Conservation (phyloP, 1,140 invertebrate genomes). For the Orius laevigatus region DNA sequence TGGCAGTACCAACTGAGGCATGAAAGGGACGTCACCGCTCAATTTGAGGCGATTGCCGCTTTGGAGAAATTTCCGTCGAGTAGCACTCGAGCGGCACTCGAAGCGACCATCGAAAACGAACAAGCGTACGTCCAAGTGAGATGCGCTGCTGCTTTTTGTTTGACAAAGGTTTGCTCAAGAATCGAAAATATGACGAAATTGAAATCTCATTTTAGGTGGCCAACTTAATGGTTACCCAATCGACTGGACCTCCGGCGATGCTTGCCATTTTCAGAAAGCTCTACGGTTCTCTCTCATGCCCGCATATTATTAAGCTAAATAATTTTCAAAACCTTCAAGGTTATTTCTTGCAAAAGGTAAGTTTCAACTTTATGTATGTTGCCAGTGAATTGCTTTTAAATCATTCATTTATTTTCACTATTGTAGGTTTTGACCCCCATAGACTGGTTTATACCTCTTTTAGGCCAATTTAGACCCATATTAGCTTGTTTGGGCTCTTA, state of each 20-base stretch:
- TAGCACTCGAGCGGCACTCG: constrained; percentile 63
- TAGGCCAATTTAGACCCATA: too few species aligned
- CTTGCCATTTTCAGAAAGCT: constrained; percentile 85
- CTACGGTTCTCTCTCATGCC: constrained; percentile 88
- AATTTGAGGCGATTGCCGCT: constrained; percentile 78
- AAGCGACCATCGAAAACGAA: constrained; percentile 87
- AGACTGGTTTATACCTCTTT: too few species aligned
- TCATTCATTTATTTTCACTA: too few species aligned
- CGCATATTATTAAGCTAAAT: constrained; percentile 85
- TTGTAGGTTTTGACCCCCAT: too few species aligned
- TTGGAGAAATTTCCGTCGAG: constrained; percentile 75
- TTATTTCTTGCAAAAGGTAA: constrained; percentile 86
- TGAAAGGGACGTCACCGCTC: constrained; percentile 91
- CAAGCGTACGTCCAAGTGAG: constrained; percentile 75
- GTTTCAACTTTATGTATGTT: too few species aligned
- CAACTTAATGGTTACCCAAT: constrained; percentile 84
- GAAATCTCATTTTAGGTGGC: constrained; percentile 56
- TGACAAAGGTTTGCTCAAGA: constrained; percentile 53
- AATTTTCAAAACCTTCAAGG: constrained; percentile 93
- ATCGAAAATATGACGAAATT: too few species aligned
- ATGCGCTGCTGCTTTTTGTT: constrained; percentile 70
- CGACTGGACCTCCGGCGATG: constrained; percentile 95
- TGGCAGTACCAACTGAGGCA: constrained; percentile 97
- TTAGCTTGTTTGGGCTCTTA: too few species aligned
- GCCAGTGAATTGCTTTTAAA: too few species aligned